These are phyloP conservation scores for Calameuta pallipes DNA, from an alignment of 2,888 invertebrate species.

Conservation along the genomic window DNA sequence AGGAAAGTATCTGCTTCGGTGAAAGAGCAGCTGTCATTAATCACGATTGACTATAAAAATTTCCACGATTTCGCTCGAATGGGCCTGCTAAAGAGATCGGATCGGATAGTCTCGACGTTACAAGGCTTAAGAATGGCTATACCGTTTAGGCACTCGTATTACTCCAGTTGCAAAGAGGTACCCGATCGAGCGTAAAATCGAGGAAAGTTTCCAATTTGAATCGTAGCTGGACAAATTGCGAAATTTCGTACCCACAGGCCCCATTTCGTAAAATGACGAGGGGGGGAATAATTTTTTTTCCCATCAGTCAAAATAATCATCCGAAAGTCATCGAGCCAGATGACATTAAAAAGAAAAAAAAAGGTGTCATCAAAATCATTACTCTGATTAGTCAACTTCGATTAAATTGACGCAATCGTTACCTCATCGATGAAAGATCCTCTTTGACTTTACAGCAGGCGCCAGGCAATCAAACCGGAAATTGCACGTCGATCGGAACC, in stretches of 20 bases:
- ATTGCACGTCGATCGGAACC: background rate
- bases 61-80: background rate
- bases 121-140: background rate
- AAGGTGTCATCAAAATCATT: background rate
- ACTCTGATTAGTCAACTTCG: background rate
- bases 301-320: background rate
- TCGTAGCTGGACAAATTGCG: conserved; percentile 9
- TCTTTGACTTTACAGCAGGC: background rate
- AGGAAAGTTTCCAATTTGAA: conserved; percentile 18
- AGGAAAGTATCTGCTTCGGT: background rate
- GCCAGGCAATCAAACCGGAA: background rate
- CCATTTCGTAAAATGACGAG: background rate
- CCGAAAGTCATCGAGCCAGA: background rate
- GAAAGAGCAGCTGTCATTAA: background rate
- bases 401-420: background rate
- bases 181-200: background rate
- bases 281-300: too few species aligned
- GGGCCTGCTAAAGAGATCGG: background rate
- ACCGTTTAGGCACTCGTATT: background rate
- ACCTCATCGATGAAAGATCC: background rate
- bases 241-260: background rate
- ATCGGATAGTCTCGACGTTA: background rate
- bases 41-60: background rate
- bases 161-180: background rate
- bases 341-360: background rate